Evolutionary conservation across 1,140 invertebrate genomes (phyloP).

Genomic region (Anthonomus grandis): DNA sequence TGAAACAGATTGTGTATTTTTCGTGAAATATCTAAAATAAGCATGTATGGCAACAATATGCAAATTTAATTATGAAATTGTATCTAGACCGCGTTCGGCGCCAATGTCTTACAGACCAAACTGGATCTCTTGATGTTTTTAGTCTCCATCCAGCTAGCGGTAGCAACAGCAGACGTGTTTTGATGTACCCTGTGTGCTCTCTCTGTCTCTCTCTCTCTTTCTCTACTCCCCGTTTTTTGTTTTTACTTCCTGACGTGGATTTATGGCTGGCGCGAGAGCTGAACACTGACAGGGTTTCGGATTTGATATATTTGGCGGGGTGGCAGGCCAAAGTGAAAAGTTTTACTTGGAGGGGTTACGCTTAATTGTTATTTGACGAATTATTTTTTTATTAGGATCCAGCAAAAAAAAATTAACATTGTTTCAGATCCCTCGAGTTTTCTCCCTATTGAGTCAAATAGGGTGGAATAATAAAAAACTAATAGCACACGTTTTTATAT

Average conservation of each 20-base stretch:
- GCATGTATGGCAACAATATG: no score
- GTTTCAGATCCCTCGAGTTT: no score
- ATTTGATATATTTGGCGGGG: constrained; percentile 22
- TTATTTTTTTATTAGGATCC: no score
- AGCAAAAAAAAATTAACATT: no score
- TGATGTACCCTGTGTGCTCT: constrained; percentile 40
- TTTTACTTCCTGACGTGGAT: constrained; percentile 42
- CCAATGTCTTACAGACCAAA: constrained; percentile 16
- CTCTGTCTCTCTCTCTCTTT: no score
- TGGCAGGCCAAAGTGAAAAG: constrained; percentile 17
- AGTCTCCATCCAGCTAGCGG: constrained; percentile 12
- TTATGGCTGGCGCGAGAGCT: constrained; percentile 32
- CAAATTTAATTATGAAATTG: no score
- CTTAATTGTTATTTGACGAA: constrained; percentile 16
- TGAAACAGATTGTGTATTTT: no score
- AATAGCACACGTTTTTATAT: no score
- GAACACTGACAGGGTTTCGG: constrained; percentile 17
- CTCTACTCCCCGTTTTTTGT: constrained; percentile 34
- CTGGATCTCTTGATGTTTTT: constrained; percentile 17
- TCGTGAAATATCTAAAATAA: no score
- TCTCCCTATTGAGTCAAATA: no score
- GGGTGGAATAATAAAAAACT: no score
- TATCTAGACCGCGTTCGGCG: no score
- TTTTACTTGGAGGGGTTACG: constrained; percentile 2
- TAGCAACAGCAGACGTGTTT: constrained; percentile 40